These are phyloP conservation scores for Nezara viridula DNA, from an alignment of 2,888 invertebrate genomes.

Conservation along the genomic window DNA sequence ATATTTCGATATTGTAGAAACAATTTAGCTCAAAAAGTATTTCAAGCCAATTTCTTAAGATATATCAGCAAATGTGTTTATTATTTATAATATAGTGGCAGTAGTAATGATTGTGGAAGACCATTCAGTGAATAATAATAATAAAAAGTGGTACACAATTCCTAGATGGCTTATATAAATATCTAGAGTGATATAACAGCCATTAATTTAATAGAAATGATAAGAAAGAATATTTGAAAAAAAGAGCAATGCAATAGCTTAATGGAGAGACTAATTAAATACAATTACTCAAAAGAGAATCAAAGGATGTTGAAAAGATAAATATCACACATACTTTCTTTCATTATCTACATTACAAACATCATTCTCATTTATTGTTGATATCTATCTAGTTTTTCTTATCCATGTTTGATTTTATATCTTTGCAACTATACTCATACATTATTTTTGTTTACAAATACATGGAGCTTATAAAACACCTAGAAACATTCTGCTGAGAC, in stretches of 20 bases:
- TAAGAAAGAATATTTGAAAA: background rate
- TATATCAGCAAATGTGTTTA: background rate
- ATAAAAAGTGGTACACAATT: constrained; percentile 37
- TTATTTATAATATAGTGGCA: constrained; percentile 40
- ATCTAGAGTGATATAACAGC: constrained; percentile 16
- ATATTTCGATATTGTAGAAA: too few relatives aligned
- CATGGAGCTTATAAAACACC: background rate
- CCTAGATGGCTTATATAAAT: constrained; percentile 44
- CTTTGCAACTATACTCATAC: background rate
- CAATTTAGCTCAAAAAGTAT: background rate
- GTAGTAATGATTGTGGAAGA: constrained; percentile 47
- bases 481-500: background rate
- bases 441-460: background rate
- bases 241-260: constrained; percentile 23
- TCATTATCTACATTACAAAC: background rate
- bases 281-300: constrained; percentile 11
- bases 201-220: background rate
- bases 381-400: background rate
- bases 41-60: background rate
- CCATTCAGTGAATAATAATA: constrained; percentile 31
- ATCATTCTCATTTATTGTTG: background rate
- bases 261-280: constrained; percentile 15
- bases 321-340: background rate
- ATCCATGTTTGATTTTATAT: background rate
- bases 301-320: background rate